Evolutionary conservation across 2,888 invertebrate species (phyloP).

Genomic region (Aelia acuminata): DNA sequence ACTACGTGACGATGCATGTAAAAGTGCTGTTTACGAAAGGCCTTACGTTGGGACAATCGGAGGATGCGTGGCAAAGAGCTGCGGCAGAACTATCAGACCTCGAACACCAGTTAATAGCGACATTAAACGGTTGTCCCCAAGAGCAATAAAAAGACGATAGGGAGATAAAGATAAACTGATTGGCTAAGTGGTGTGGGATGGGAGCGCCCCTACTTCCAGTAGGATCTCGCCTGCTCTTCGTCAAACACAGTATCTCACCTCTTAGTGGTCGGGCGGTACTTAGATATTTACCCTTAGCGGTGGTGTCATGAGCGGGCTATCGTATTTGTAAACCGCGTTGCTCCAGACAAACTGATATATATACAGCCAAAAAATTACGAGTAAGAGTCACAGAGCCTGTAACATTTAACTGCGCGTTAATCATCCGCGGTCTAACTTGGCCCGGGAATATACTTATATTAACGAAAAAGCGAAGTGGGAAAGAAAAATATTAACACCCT

Average conservation of each 20-base stretch:
- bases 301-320: too few species aligned
- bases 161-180: constrained; percentile 13
- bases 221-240: neutral
- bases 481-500: too few species aligned
- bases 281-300: too few species aligned
- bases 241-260: neutral
- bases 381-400: too few species aligned
- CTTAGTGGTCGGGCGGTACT: too few species aligned
- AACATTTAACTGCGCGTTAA: too few species aligned
- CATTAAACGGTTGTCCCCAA: neutral
- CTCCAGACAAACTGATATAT: too few species aligned
- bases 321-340: too few species aligned
- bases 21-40: neutral
- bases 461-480: too few species aligned
- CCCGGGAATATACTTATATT: too few species aligned
- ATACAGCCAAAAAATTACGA: too few species aligned
- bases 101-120: constrained; percentile 7
- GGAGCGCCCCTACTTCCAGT: neutral
- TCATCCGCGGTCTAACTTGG: too few species aligned
- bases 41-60: neutral
- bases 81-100: neutral
- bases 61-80: neutral
- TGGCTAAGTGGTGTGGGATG: constrained; percentile 40
- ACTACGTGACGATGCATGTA: neutral
- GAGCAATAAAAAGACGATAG: neutral